phyloP scores from a whole-genome alignment of 1,140 invertebrate species.

The Solen grandis region DNA sequence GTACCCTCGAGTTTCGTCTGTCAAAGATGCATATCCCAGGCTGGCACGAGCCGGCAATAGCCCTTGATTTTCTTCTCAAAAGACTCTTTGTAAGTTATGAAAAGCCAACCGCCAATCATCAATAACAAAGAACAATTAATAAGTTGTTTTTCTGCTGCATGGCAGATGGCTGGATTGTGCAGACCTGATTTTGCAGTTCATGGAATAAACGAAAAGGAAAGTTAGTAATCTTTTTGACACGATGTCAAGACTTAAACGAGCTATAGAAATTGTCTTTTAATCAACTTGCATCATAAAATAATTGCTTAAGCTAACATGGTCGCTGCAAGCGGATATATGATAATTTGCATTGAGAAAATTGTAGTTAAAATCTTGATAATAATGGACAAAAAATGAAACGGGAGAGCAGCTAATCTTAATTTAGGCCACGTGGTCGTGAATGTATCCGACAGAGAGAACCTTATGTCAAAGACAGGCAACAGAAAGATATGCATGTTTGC shows the following conservation, averaged over 20 bases:
- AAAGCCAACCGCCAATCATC: conserved; percentile 66
- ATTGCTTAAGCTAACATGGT: conserved; percentile 53
- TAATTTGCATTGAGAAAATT: conserved; percentile 54
- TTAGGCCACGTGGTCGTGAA: conserved; percentile 57
- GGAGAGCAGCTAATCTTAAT: conserved; percentile 53
- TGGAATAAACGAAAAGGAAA: conserved; percentile 56
- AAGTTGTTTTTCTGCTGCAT: conserved; percentile 63
- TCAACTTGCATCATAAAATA: conserved; percentile 61
- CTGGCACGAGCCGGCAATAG: conserved; percentile 35
- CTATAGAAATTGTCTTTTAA: conserved; percentile 56
- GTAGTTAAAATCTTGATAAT: conserved; percentile 38
- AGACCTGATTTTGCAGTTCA: conserved; percentile 54
- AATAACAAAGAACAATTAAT: conserved; percentile 70
- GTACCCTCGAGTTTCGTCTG: conserved; percentile 13
- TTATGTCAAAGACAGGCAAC: conserved; percentile 52
- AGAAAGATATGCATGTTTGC: conserved; percentile 43
- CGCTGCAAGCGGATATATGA: conserved; percentile 53
- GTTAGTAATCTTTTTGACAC: conserved; percentile 56
- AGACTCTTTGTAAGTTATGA: conserved; percentile 57
- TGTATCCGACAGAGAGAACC: conserved; percentile 38
- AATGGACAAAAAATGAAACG: conserved; percentile 47
- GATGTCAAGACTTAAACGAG: conserved; percentile 50
- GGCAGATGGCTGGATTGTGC: conserved; percentile 62
- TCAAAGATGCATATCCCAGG: conserved; percentile 44
- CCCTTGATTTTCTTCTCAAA: conserved; percentile 51